A percentile compares a stretch with the other conserved stretches of the same genome.
Conservation (phyloP, 1,140 invertebrate genomes). For the Muscidifurax raptorellus region DNA sequence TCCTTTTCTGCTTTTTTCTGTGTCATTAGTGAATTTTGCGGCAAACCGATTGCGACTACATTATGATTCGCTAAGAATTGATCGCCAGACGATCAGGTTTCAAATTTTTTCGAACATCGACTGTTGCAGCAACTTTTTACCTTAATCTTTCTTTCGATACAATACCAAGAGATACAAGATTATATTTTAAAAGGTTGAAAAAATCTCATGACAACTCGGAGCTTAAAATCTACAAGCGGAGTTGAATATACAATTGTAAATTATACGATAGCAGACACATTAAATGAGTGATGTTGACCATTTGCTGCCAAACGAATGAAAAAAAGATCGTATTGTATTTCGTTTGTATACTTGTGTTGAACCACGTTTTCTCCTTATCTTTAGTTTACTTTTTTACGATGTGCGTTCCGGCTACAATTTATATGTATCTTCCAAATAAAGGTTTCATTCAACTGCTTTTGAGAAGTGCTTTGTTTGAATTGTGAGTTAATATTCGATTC, state of each 20-base stretch:
- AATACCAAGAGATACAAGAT: slow-evolving; percentile 58
- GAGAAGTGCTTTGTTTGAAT: slow-evolving; percentile 33
- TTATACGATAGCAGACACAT: slow-evolving; percentile 39
- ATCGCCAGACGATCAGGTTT: slow-evolving; percentile 18
- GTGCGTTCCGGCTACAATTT: slow-evolving; percentile 58
- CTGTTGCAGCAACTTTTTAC: slow-evolving; percentile 39
- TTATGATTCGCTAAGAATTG: slow-evolving; percentile 29
- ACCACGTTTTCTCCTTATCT: slow-evolving; percentile 55
- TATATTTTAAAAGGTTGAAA: slow-evolving; percentile 61
- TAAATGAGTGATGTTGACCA: slow-evolving; percentile 40
- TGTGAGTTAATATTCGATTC: slow-evolving; percentile 31
- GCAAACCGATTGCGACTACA: background rate
- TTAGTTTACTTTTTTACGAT: slow-evolving; percentile 58
- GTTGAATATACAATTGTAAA: slow-evolving; percentile 60
- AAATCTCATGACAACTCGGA: slow-evolving; percentile 55
- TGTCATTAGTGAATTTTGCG: slow-evolving; percentile 55
- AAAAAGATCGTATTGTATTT: slow-evolving; percentile 63
- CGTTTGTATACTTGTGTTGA: slow-evolving; percentile 68
- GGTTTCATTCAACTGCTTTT: slow-evolving; percentile 61
- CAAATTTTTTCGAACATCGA: slow-evolving; percentile 32
- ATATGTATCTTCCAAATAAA: slow-evolving; percentile 70
- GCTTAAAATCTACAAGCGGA: slow-evolving; percentile 59
- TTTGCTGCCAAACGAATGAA: slow-evolving; percentile 53
- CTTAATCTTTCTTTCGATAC: slow-evolving; percentile 36
- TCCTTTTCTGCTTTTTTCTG: slow-evolving; percentile 60